phyloP scores from a whole-genome alignment of 2,113 vertebrate species.

The Hippopotamus amphibius region DNA sequence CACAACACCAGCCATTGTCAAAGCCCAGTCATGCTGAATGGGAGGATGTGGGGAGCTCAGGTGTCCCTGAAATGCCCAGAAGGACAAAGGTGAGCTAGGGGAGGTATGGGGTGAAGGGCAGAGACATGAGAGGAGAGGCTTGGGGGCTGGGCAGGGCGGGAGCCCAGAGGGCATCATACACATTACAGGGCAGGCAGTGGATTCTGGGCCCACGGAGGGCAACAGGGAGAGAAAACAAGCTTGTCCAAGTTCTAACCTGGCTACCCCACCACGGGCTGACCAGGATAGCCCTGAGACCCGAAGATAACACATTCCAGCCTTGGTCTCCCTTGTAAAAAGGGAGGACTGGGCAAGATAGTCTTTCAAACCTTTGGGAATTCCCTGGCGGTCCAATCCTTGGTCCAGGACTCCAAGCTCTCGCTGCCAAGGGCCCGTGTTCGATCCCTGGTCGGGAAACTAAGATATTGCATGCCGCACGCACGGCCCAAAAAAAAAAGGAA shows the following conservation, averaged over 20 bases:
- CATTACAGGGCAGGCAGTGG: too few relatives aligned
- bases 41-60: not conserved
- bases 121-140: not conserved
- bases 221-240: not conserved
- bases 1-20: not conserved
- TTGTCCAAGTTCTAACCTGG: not conserved
- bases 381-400: too few relatives aligned
- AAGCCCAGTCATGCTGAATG: not conserved
- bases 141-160: not conserved
- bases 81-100: not conserved
- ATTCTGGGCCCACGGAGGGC: too few relatives aligned
- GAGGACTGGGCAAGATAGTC: not conserved
- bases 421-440: too few relatives aligned
- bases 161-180: not conserved
- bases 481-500: too few relatives aligned
- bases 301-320: not conserved
- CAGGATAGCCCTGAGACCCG: not conserved
- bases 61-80: not conserved
- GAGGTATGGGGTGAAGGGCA: not conserved
- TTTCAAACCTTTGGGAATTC: not conserved
- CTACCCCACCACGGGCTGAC: accelerated
- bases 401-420: too few relatives aligned
- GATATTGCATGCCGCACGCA: too few relatives aligned
- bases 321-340: not conserved
- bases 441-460: too few relatives aligned